Conservation (phyloP, 2,113 vertebrate species). For the Pongo pygmaeus region DNA sequence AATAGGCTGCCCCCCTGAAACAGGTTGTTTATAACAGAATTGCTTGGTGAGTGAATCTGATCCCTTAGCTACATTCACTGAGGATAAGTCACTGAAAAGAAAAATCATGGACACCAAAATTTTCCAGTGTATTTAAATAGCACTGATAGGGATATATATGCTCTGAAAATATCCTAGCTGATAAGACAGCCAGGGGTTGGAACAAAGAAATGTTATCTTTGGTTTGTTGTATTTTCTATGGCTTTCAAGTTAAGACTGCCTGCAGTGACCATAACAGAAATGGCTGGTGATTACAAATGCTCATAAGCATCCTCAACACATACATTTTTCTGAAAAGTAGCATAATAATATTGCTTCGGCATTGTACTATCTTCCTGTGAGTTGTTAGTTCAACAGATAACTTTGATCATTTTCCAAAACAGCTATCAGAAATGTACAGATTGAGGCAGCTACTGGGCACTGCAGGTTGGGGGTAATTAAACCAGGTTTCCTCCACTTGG, state of each 20-base stretch:
- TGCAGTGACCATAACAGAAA: not conserved
- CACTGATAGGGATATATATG: not conserved
- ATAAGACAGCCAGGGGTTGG: not conserved
- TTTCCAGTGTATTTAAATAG: not conserved
- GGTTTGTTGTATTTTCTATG: not conserved
- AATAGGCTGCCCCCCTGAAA: not conserved
- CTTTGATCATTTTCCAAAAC: conserved; percentile 63
- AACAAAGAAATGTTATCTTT: not conserved
- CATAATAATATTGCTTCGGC: not conserved
- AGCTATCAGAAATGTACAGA: conserved; percentile 35
- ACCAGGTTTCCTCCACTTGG: not conserved
- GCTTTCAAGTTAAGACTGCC: not conserved
- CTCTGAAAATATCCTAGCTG: not conserved
- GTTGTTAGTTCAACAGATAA: conserved; percentile 24
- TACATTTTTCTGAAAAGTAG: conserved; percentile 3
- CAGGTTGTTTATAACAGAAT: not conserved
- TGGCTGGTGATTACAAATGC: conserved; percentile 10
- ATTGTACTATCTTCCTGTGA: conserved; percentile 10
- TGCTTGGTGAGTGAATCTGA: not conserved
- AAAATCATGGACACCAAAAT: not conserved
- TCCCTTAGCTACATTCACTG: not conserved
- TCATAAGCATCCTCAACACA: not conserved
- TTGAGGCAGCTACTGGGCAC: not conserved
- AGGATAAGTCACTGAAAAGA: not conserved
- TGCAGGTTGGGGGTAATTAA: conserved; percentile 67